Conservation (phyloP, 1,140 invertebrate species). For the Papilio aristodemus region DNA sequence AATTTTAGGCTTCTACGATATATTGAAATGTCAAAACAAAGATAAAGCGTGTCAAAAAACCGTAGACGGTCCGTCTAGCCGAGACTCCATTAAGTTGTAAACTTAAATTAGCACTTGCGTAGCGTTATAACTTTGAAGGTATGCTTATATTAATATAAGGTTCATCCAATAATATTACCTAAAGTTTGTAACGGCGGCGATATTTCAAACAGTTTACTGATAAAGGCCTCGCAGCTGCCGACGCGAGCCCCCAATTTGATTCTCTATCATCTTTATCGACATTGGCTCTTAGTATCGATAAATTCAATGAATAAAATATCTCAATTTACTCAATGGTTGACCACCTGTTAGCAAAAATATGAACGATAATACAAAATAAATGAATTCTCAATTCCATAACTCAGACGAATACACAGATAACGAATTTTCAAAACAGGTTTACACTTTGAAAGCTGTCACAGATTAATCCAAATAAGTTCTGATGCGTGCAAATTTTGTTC, state of each 20-base stretch:
- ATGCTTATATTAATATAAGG: conserved; percentile 16
- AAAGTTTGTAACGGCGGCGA: conserved; percentile 32
- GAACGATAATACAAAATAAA: no score
- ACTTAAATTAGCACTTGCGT: conserved; percentile 31
- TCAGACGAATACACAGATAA: no score
- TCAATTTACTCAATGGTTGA: not conserved
- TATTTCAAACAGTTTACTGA: conserved; percentile 35
- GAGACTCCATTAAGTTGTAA: conserved; percentile 22
- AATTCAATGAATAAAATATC: conserved; percentile 29
- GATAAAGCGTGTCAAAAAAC: conserved; percentile 10
- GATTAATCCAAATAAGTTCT: no score
- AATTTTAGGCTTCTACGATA: not conserved
- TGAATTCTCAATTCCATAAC: no score
- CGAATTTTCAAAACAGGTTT: no score
- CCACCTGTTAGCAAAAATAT: not conserved
- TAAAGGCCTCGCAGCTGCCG: conserved; percentile 28
- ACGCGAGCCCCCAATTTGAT: conserved; percentile 8
- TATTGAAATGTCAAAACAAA: not conserved
- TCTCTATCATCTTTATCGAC: conserved; percentile 32
- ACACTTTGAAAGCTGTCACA: no score
- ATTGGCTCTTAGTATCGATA: conserved; percentile 27
- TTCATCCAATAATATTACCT: conserved; percentile 32
- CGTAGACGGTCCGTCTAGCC: conserved; percentile 9
- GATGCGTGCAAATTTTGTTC: no score
- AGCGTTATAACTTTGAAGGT: conserved; percentile 27